Base-by-base conservation (phyloP, 2,113 vertebrate genomes). In the Phyllostomus discolor region DNA sequence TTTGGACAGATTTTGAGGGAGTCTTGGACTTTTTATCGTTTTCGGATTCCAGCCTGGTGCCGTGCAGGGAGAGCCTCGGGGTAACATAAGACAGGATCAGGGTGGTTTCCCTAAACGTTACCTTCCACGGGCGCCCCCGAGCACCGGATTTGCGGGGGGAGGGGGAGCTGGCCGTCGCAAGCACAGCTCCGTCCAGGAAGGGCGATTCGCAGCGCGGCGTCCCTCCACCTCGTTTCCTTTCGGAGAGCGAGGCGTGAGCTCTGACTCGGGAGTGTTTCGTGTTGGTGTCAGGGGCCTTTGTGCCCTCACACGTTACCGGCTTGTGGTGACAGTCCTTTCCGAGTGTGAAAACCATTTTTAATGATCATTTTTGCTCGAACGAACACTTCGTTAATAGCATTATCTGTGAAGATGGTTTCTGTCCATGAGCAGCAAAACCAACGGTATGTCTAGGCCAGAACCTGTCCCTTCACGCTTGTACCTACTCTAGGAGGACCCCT, bases 271-370 rank as follows among this genome's bases (percentile, higher is more conserved):
- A 97, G 33, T 92, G 16, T 96, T 97, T 97, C 94, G 20, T 85
- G 89, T 86, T 67, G 76, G 20, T 94, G 28, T 78, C 94, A 50
- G 95, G 95, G 50, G 97, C 96, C 98, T 97, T 88, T 88, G 31
- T 52, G 69, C 90, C 16, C 57, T 97, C 46, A 75, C 91, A 97
- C 97, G 97, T 98, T 96, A 94, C 6, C 38, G 95, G 86, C 70
- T 98, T 93, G 67, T 90, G 73, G 10, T 95, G 80, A 95, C 86
- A 79, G 88, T 91, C 79, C 93, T 95, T 98, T 97, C 93, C 98
- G 69, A 97, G 95, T 97, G 93, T 67, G 95, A 95, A 96, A 96
- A 97, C 98, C 98, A 95, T 93, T 98, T 98, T 98, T 98, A 98
- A 98, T 98, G 97, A 98, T 64, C 95, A 90, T 92, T 97, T 98